Evolutionary conservation across 2,113 vertebrate genomes (phyloP), one percentile per base, ranked within the genome.

Genomic region (Coturnix japonica): DNA sequence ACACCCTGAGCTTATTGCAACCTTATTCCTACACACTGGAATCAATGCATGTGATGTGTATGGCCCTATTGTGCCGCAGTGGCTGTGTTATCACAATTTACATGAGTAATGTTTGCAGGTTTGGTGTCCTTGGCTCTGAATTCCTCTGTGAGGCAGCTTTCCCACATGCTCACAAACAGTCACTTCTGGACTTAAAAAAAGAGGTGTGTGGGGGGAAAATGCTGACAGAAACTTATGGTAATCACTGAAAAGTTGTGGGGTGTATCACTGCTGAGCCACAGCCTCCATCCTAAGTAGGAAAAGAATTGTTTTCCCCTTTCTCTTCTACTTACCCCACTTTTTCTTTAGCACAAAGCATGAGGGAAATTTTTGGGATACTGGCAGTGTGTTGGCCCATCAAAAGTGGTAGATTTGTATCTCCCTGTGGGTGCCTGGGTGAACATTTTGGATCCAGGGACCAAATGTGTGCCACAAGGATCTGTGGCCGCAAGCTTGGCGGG

Each of bases 61-160:
- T 31, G 20, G 31, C 39, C 31, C 33, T 22, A 6, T 2, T 69
- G 70, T 30, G 9, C 49, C 66, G 18, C 22, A n/a, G 18, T 39
- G 54, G 35, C 70, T 75, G 20, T 22, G 3, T 53, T 61, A 57
- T 51, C 47, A 1, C 20, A 44, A 31, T 63, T 93, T 66, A 63
- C 43, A 11, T 9, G n/a, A 81, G n/a, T 61, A 59, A 87, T 69
- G 41, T 33, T 43, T 90, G 59, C 60, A 54, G 19, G 18, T 49
- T 88, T 71, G 61, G 35, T 71, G 54, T 78, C 54, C 59, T 79
- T 84, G 66, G 63, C 78, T 37, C 49, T n/a, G 33, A 86, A 90
- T 80, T 71, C 41, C n/a, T 80, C 30, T 1, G 1, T 30, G 22
- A 83, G 72, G 23, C 74, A 89, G 9, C 23, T 79, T 81, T 57